phyloP scores from a whole-genome alignment of 2,113 vertebrate genomes.

The Orthonyx spaldingii region DNA sequence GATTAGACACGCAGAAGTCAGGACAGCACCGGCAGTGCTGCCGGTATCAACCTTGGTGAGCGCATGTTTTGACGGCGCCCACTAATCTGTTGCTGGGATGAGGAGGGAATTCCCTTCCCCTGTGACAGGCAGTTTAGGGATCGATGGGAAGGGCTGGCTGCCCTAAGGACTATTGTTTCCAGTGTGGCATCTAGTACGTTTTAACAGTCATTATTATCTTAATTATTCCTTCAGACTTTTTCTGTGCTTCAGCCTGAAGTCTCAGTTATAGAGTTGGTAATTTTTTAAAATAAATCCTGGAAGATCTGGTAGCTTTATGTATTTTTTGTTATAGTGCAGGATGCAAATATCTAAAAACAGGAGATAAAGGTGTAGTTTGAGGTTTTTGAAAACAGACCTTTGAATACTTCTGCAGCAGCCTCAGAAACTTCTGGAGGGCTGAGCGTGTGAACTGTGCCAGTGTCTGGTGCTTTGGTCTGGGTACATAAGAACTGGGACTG shows the following conservation, averaged over 20 bases:
- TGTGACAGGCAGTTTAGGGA: not conserved
- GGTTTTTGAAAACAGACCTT: not conserved
- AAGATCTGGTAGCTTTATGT: not conserved
- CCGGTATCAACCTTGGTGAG: not conserved
- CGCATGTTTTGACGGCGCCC: not conserved
- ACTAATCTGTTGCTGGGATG: not conserved
- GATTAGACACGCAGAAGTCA: not conserved
- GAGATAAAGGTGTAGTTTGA: not conserved
- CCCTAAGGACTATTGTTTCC: not conserved
- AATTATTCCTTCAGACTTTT: not conserved
- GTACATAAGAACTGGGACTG: not conserved
- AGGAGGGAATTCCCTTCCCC: not conserved
- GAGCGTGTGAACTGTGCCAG: rapidly evolving
- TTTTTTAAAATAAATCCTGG: not conserved
- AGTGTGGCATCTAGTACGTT: not conserved
- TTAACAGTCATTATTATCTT: not conserved
- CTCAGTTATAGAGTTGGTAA: not conserved
- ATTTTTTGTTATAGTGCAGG: not conserved
- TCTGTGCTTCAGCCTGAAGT: not conserved
- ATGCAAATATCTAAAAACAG: not conserved
- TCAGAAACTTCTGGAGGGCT: constrained; percentile 1
- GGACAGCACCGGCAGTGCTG: not conserved
- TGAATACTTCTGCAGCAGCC: not conserved
- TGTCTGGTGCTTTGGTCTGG: not conserved
- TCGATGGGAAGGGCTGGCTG: not conserved